phyloP scores from a whole-genome alignment of 2,888 invertebrate genomes.

The Flabesymbios commensalis region DNA sequence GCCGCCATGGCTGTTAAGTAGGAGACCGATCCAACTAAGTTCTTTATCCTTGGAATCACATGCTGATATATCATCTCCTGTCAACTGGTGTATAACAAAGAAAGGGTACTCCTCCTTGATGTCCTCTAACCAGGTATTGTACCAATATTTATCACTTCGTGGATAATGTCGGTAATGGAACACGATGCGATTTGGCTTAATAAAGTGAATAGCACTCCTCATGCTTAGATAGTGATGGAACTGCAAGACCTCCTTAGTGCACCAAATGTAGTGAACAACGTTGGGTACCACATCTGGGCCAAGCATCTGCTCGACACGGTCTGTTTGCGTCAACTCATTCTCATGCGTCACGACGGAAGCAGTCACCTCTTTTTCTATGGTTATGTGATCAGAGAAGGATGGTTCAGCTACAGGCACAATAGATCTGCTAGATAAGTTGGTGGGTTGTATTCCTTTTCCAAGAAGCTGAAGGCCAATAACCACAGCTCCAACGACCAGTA shows the following conservation, averaged over 20 bases:
- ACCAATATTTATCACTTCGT: background rate
- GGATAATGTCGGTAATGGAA: constrained; percentile 2
- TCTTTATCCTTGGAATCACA: background rate
- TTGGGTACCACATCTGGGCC: background rate
- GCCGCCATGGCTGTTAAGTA: constrained; percentile 43
- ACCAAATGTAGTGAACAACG: constrained; percentile 45
- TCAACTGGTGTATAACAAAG: constrained; percentile 29
- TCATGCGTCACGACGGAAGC: no score
- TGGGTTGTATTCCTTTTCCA: no score
- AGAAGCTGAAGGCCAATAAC: no score
- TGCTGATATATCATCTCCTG: constrained; percentile 1
- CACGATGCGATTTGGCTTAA: constrained; percentile 29
- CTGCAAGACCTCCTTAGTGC: constrained; percentile 38
- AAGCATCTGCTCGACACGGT: background rate
- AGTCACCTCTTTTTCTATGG: no score
- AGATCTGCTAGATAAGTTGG: no score
- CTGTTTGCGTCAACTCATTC: no score
- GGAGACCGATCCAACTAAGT: background rate
- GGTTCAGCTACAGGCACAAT: no score
- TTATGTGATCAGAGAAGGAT: no score
- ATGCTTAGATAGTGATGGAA: constrained; percentile 47
- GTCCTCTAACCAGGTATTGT: constrained; percentile 40
- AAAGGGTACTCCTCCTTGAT: constrained; percentile 35
- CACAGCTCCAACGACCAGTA: no score
- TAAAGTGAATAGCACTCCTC: constrained; percentile 40